These are phyloP conservation scores for Marisa cornuarietis DNA, from an alignment of 1,140 invertebrate species.

Conservation along the genomic window DNA sequence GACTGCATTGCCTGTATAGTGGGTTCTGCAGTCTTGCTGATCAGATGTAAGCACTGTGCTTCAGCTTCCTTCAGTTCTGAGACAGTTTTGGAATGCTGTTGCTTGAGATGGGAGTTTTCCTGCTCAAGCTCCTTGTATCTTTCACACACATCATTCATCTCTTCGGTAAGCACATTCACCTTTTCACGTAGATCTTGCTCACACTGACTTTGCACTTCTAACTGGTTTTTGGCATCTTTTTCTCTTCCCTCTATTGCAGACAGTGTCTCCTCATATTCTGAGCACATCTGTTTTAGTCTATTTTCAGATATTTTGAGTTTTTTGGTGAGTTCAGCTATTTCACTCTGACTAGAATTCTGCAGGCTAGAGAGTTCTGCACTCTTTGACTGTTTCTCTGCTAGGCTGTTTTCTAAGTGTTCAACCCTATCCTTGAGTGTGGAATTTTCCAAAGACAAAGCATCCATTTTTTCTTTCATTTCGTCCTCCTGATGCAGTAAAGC, in stretches of 20 bases:
- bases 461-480: conserved; percentile 26
- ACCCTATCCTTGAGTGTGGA: not conserved
- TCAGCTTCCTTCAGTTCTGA: conserved; percentile 1
- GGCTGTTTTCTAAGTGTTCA: conserved; percentile 10
- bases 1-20: not conserved
- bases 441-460: conserved; percentile 26
- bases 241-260: conserved; percentile 24
- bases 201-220: conserved; percentile 15
- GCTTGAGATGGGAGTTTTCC: conserved; percentile 16
- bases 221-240: conserved; percentile 16
- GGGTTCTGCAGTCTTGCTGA: conserved; percentile 9
- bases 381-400: conserved; percentile 2
- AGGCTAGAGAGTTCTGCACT: conserved; percentile 11
- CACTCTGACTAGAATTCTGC: conserved; percentile 14
- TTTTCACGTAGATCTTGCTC: conserved; percentile 16
- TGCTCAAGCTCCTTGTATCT: conserved; percentile 22
- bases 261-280: conserved; percentile 36
- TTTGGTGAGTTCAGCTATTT: conserved; percentile 21
- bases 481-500: conserved; percentile 14
- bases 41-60: conserved; percentile 1
- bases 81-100: conserved; percentile 15
- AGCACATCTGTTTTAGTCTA: conserved; percentile 27
- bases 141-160: conserved; percentile 22
- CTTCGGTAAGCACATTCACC: conserved; percentile 8
- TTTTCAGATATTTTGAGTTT: conserved; percentile 23